Percentiles rank a stretch among this genome's conserved stretches.
Evolutionary conservation across 2,888 invertebrate genomes (phyloP).

Genomic region (Scrobipalpa costella): DNA sequence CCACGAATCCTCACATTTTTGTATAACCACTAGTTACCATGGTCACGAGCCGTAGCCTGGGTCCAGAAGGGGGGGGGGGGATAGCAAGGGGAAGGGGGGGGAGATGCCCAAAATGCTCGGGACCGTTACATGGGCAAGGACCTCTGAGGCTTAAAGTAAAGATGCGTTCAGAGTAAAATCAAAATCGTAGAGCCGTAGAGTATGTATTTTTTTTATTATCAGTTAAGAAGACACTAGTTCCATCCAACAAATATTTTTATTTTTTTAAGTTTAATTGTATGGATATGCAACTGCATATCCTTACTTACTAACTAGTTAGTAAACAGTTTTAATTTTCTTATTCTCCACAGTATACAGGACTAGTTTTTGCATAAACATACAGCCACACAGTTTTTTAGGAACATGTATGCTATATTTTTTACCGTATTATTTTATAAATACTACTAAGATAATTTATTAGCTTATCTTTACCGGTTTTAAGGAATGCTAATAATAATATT

Average conservation of each 20-base stretch:
- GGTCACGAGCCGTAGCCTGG: background rate
- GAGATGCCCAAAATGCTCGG: constrained; percentile 12
- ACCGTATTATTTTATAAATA: too few species aligned
- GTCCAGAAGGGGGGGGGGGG: constrained; percentile 7
- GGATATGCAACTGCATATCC: too few species aligned
- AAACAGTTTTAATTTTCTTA: too few species aligned
- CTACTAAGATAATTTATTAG: background rate
- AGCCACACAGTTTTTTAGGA: too few species aligned
- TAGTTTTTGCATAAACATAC: too few species aligned
- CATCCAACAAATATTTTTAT: too few species aligned
- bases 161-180: background rate
- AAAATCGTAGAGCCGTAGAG: background rate
- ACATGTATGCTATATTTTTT: too few species aligned
- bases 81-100: background rate
- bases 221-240: too few species aligned
- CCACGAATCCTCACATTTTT: constrained; percentile 2
- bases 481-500: background rate
- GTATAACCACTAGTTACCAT: constrained; percentile 15
- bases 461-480: background rate
- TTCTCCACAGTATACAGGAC: too few species aligned
- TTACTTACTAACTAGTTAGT: too few species aligned
- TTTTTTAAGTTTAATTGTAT: too few species aligned
- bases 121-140: constrained; percentile 24
- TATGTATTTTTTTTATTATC: too few species aligned
- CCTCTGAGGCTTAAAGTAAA: background rate